Percentiles rank a stretch among this genome's conserved stretches.
phyloP scores from a whole-genome alignment of 2,113 vertebrate species.

The Crocuta crocuta region DNA sequence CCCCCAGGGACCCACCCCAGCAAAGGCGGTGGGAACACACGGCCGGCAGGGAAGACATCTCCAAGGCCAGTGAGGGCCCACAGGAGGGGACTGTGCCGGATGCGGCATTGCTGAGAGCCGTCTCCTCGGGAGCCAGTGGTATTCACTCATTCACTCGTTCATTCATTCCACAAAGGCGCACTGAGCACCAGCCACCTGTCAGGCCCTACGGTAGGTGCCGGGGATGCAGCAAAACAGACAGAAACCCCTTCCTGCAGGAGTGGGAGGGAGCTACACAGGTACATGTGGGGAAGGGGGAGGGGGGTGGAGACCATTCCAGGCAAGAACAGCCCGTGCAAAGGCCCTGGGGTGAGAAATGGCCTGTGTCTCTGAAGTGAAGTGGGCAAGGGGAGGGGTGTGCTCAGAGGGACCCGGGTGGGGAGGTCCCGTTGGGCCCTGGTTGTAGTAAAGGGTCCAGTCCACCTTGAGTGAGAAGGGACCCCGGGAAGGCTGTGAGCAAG shows the following conservation, averaged over 20 bases:
- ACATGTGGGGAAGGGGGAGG: background rate
- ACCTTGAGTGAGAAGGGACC: background rate
- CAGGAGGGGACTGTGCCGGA: background rate
- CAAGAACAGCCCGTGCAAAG: background rate
- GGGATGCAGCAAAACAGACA: background rate
- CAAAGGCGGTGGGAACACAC: background rate
- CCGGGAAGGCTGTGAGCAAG: background rate
- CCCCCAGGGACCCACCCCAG: too few relatives aligned
- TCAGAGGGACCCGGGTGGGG: too few relatives aligned
- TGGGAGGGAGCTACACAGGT: background rate
- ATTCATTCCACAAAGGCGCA: background rate
- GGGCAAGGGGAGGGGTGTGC: background rate
- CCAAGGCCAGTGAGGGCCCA: background rate
- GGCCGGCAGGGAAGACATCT: background rate
- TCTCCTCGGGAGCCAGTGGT: background rate
- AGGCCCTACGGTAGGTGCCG: background rate
- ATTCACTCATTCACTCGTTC: background rate
- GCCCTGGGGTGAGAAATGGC: background rate
- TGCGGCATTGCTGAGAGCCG: fast-evolving
- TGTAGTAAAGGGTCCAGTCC: background rate
- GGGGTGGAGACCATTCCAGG: background rate
- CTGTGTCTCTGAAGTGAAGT: too few relatives aligned
- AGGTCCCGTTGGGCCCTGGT: background rate
- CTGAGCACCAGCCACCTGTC: background rate
- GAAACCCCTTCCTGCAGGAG: fast-evolving